Evolutionary conservation across 2,113 vertebrate species (phyloP), one percentile per base, ranked within the genome.

Genomic region (Eleginops maclovinus): DNA sequence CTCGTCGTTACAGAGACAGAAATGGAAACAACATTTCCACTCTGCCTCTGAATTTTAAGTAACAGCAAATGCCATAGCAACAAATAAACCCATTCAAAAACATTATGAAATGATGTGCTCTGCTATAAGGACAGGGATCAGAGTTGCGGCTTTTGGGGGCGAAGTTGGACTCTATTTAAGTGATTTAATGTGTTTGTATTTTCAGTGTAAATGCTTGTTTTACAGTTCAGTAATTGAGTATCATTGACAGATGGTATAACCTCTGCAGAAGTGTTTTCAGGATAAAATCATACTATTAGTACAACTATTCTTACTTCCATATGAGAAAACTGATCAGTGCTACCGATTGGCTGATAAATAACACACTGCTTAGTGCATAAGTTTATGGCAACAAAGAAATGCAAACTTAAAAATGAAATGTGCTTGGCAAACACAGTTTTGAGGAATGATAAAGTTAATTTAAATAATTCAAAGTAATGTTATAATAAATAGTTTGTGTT

Each of bases 1-100:
- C 54, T 79, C 22, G 12, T 78, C 63, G 47, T 84, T 71, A 68
- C 63, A 74, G 55, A 56, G 66, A 66, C 55, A 64, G 60, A 71
- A 79, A 82, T 61, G 55, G 62, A 80, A 85, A 78, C 51, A 77
- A 19, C 41, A 26, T 64, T 73, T 77, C 22, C 41, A 59, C 24
- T 63, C 47, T 36, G n/a, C 61, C 13, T 63, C 51, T 22, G 40
- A 83, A 81, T 77, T 64, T 75, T 55, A 65, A 83, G 12, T 13
- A 72, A 43, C 46, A 59, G 17, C 50, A 4, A 15, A 40, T 36
- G 21, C 49, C 55, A 54, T 53, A 56, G 68, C 68, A 87, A 75
- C 84, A 76, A 76, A 83, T 73, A 55, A n/a, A 63, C 72, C 56
- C 28, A 24, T 58, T 22, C 40, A 62, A 61, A 71, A 16, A n/a